Evolutionary conservation across 2,113 vertebrate genomes (phyloP).

Genomic region (Nothocercus julius): DNA sequence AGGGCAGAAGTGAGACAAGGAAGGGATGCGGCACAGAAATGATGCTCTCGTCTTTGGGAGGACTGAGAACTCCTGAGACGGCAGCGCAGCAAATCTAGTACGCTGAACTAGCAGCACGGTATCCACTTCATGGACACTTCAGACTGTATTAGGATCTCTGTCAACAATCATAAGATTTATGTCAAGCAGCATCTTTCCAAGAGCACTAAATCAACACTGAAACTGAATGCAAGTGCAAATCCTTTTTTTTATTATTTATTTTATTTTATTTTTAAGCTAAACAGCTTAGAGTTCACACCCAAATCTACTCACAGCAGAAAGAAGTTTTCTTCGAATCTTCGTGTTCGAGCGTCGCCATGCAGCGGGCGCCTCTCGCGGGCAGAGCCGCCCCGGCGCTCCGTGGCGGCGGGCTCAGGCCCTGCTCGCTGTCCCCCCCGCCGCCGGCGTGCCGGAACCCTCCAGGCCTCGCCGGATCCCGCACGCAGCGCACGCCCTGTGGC

Average conservation of each 20-base stretch:
- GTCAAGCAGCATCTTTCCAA: not conserved
- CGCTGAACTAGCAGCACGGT: accelerated
- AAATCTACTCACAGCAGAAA: not conserved
- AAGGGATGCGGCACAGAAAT: not conserved
- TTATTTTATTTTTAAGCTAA: not conserved
- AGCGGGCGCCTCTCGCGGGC: not conserved
- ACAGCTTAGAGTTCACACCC: not conserved
- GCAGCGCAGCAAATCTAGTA: accelerated
- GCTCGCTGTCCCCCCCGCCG: not conserved
- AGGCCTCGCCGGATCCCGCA: accelerated
- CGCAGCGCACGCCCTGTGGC: not conserved
- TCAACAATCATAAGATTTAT: not conserved
- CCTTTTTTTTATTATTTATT: not conserved
- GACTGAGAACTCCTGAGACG: not conserved
- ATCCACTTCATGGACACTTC: not conserved
- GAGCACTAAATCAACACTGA: not conserved
- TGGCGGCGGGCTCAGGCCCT: not conserved
- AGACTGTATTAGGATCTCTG: not conserved
- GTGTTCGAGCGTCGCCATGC: not conserved
- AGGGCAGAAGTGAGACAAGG: not conserved
- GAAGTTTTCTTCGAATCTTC: not conserved
- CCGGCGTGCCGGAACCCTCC: not conserved
- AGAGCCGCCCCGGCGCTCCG: not conserved
- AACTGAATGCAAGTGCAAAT: not conserved
- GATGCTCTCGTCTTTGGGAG: not conserved